Percentiles rank a stretch among this genome's conserved stretches.
Evolutionary conservation across 2,113 vertebrate genomes (phyloP).

Genomic region (Microtus ochrogaster): DNA sequence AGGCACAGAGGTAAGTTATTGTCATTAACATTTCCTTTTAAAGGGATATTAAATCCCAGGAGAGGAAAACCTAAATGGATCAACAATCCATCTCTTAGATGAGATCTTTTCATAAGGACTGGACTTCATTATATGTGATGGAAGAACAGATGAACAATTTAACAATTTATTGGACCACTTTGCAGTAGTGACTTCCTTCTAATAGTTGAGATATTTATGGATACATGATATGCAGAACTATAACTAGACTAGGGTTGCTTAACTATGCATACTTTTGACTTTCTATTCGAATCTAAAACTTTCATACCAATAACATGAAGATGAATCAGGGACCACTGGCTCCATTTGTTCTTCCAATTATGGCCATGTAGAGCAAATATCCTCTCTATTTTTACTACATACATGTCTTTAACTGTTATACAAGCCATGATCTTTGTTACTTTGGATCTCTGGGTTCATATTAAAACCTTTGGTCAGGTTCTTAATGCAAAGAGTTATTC

Average conservation of each 20-base stretch:
- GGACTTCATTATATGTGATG: background rate
- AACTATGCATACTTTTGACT: background rate
- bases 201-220: background rate
- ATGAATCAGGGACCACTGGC: background rate
- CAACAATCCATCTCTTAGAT: background rate
- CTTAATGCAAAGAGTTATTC: background rate
- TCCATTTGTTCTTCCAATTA: background rate
- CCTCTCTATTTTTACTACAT: background rate
- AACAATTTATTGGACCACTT: background rate
- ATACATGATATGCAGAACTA: background rate
- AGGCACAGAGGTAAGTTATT: background rate
- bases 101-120: background rate
- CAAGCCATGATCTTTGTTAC: background rate
- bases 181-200: background rate
- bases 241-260: background rate
- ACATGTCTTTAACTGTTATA: background rate
- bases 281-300: background rate
- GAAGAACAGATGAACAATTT: background rate
- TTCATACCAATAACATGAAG: background rate
- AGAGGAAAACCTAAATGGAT: background rate
- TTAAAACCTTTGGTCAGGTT: background rate
- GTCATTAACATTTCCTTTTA: background rate
- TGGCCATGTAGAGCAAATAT: background rate
- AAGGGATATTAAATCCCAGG: background rate
- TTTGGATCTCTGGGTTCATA: background rate